Evolutionary conservation across 2,113 vertebrate species (phyloP), one percentile per base, ranked within the genome.

Genomic region (Sebastes schlegelii): DNA sequence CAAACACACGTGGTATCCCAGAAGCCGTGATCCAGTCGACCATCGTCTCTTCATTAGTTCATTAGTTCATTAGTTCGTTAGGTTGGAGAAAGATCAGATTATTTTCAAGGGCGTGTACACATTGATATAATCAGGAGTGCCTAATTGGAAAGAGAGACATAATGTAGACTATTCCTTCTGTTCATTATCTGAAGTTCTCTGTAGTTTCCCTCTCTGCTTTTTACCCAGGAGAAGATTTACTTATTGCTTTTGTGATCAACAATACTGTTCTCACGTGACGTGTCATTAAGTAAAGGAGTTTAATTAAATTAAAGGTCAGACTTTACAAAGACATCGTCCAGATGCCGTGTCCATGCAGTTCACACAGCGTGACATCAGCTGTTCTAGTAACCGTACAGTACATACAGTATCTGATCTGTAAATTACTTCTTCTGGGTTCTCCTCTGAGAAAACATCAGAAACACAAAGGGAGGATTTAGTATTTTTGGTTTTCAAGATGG

Each of bases 31-130:
- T 82, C 77, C 69, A 78, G 55, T 64, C 10, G 58, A 61, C 49
- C 43, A 70, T 21, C 76, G 70, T 85, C 61, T 83, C 7, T 73
- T 84, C 21, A 77, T 74, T 88, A 76, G 42, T 26, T 26, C 26
- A 77, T 74, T 88, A 76, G 42, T 26, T 26, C 26, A 26, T 26
- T 26, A 26, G 26, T 34, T 34, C 21, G 74, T 74, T 88, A 76
- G 42, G 51, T 61, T 9, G 17, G 19, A 49, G 55, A 81, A 60
- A 75, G 66, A 91, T 80, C 73, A 34, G 77, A 89, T 92, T 85
- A 90, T 87, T 80, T 87, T 87, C 68, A 88, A 80, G 72, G 82
- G 49, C 21, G 16, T 88, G 80, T 83, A 84, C 77, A 90, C 85
- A 88, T 67, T 46, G 70, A 86, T 86, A 68, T 74, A 83, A 92